Evolutionary conservation across 2,797 vertebrate genomes (phyloP), one percentile per base, ranked within the genome.

Genomic region (Hirundo rustica): DNA sequence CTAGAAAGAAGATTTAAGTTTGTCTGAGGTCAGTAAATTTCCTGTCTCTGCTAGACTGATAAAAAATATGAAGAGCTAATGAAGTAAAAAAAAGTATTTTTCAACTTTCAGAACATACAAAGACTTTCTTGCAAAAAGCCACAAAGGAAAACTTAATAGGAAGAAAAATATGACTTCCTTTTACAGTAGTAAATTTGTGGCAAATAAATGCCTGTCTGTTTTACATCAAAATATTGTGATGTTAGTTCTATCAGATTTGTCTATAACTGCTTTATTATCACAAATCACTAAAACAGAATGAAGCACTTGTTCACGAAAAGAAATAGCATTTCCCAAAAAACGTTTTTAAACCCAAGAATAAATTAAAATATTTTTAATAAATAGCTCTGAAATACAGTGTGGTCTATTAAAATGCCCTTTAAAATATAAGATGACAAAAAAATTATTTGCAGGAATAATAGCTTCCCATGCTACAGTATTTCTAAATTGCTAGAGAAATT

Each of bases 381-480:
- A 36, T 54, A 79, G 32, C 17, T 74, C 54, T n/a, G 4, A 67
- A 89, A 65, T 89, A 47, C 30, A 66, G 25, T 90, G 13, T 58
- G 30, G 1, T 78, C 38, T 76, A 34, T 54, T 64, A 73, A 58
- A 58, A 74, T 21, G 5, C 54, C 22, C n/a, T 89, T 92, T 85
- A 95, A 96, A 94, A 85, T 81, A 60, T 32, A 77, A 80, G 26
- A 77, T 38, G 5, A 7, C 54, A 8, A n/a, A 65, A 70, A 81
- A 60, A 66, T 30, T 80, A 60, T 88, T 48, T 92, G 25, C 40
- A 47, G 38, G 48, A 32, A 65, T n/a, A 40, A 71, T n/a, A 89
- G 29, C 19, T 72, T 87, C 64, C 57, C 29, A 40, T 89, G 42
- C n/a, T 97, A 78, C 53, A 55, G 3, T 81, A 85, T 97, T 93